Evolutionary conservation across 2,797 vertebrate species (phyloP).

Genomic region (Sebastiscus albofasciatus): DNA sequence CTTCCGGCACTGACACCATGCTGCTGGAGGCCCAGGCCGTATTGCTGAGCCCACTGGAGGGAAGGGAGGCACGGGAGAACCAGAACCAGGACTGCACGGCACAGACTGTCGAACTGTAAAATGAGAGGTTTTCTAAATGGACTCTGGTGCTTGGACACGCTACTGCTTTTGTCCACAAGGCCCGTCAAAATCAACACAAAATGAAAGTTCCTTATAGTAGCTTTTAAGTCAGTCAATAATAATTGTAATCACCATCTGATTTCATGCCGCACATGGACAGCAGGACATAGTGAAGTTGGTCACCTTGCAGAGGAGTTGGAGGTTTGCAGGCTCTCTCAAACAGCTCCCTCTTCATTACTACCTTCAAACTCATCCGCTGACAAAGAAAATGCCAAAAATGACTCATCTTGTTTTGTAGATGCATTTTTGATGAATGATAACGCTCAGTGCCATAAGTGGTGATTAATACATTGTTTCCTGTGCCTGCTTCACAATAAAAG

Average conservation of each 20-base stretch:
- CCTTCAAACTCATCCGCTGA: not conserved
- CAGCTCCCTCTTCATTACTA: not conserved
- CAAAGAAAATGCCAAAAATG: not conserved
- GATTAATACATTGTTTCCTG: not conserved
- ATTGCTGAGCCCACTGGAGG: too few species aligned
- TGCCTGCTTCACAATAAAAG: not conserved
- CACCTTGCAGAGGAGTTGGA: not conserved
- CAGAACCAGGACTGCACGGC: too few species aligned
- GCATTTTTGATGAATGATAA: not conserved
- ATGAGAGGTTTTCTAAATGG: too few species aligned
- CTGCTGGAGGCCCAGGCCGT: too few species aligned
- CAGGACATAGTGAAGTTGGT: not conserved
- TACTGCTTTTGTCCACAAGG: too few species aligned
- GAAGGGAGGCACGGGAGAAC: too few species aligned
- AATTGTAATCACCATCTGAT: not conserved
- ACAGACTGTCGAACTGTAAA: too few species aligned
- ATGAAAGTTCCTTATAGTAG: not conserved
- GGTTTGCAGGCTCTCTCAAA: not conserved
- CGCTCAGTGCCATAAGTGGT: not conserved
- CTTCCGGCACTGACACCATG: accelerated
- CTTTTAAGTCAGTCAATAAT: not conserved
- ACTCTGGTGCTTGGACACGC: too few species aligned
- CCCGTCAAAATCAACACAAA: not conserved
- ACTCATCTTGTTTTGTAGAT: not conserved
- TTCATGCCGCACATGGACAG: not conserved